These are phyloP conservation scores for Gavia stellata DNA, from an alignment of 2,113 vertebrate species.

Conservation along the genomic window DNA sequence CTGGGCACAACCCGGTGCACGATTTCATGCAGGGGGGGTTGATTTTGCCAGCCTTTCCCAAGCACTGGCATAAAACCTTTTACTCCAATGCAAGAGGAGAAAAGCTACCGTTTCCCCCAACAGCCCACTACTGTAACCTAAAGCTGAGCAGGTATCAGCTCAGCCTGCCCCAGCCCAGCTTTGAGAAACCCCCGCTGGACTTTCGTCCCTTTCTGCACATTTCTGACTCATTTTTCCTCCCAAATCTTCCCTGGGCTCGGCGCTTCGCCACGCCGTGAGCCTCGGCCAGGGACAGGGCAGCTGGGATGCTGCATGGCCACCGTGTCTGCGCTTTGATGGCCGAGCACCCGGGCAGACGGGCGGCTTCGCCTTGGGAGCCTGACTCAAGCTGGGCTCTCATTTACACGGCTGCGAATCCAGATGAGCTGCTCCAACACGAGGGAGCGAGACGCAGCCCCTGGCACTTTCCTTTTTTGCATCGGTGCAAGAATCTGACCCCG, in stretches of 20 bases:
- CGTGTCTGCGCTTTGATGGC: not conserved
- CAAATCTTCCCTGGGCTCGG: not conserved
- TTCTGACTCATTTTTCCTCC: not conserved
- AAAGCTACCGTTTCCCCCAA: not conserved
- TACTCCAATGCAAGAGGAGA: not conserved
- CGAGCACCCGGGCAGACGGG: not conserved
- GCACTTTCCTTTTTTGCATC: not conserved
- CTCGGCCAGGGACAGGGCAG: not conserved
- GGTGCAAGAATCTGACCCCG: not conserved
- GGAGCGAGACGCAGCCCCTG: slow-evolving; percentile 32
- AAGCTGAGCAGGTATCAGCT: not conserved
- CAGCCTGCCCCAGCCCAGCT: not conserved
- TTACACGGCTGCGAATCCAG: not conserved
- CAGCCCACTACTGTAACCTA: too few relatives aligned
- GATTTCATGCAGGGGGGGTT: not conserved
- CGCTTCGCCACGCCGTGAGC: rapidly evolving
- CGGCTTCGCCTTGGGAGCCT: not conserved
- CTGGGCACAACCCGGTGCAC: rapidly evolving
- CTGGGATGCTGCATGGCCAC: not conserved
- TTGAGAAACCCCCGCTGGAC: not conserved
- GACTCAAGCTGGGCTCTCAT: slow-evolving; percentile 44
- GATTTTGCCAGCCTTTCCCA: not conserved
- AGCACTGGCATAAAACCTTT: not conserved
- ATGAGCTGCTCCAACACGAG: not conserved
- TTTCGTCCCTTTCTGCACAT: not conserved